These are phyloP conservation scores for Xenus cinereus DNA, from an alignment of 2,113 vertebrate genomes.

Conservation along the genomic window DNA sequence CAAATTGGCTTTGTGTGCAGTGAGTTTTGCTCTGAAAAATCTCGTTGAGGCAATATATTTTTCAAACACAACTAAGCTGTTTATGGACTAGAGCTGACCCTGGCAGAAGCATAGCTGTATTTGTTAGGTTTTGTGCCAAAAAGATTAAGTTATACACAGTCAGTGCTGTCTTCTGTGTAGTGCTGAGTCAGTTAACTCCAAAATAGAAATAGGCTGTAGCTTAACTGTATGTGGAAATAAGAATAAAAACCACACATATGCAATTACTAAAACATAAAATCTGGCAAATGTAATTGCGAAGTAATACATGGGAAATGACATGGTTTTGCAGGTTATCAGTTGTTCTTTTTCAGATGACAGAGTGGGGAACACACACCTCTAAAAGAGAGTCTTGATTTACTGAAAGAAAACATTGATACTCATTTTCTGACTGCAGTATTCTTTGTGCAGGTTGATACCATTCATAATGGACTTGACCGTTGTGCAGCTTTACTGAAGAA, in stretches of 20 bases:
- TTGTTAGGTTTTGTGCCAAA: background rate
- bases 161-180: background rate
- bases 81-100: background rate
- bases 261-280: background rate
- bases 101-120: background rate
- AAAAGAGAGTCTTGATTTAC: background rate
- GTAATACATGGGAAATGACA: background rate
- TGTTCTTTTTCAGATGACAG: background rate
- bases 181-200: background rate
- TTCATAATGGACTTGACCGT: conserved; percentile 81
- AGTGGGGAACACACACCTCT: background rate
- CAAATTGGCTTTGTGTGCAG: background rate
- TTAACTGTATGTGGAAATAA: background rate
- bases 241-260: background rate
- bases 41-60: background rate
- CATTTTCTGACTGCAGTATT: conserved; percentile 17
- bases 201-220: background rate
- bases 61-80: background rate
- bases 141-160: background rate
- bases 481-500: conserved; percentile 86
- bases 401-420: background rate
- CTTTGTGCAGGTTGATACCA: conserved; percentile 73
- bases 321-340: background rate
- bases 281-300: background rate
- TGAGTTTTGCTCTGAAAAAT: background rate